Conservation (phyloP, 2,113 vertebrate genomes). For the Australoheros scitulus region DNA sequence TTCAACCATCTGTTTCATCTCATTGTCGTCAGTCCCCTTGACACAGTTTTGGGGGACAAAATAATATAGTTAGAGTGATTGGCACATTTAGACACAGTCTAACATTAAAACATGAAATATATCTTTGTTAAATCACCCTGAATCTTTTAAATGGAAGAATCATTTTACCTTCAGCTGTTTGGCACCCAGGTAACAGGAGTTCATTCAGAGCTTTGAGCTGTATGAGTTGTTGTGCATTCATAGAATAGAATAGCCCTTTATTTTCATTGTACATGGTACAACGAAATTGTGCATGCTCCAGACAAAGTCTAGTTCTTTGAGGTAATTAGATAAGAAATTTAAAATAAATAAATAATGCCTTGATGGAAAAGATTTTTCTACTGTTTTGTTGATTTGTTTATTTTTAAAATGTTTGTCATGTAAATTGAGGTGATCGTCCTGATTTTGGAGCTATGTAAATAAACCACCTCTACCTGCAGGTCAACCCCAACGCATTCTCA, state of each 20-base stretch:
- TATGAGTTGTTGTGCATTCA: background rate
- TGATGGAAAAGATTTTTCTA: background rate
- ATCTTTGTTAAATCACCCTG: background rate
- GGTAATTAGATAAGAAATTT: no score
- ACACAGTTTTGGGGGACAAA: background rate
- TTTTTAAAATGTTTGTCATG: no score
- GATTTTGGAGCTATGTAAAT: background rate
- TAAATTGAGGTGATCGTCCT: background rate
- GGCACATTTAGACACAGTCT: slow-evolving; percentile 8
- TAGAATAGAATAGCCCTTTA: no score
- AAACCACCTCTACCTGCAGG: no score
- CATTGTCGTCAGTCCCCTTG: slow-evolving; percentile 8
- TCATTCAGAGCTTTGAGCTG: background rate
- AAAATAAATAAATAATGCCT: no score
- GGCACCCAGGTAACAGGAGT: background rate
- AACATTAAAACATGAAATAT: background rate
- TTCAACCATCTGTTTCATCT: slow-evolving; percentile 12
- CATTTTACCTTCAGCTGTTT: background rate
- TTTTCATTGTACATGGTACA: no score
- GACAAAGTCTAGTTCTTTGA: no score
- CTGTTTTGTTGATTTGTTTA: background rate
- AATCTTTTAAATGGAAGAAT: background rate
- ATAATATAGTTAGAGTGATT: slow-evolving; percentile 5
- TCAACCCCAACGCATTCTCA: background rate
- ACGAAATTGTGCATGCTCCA: no score